phyloP scores from a whole-genome alignment of 2,797 vertebrate species.

The Megalops cyprinoides region DNA sequence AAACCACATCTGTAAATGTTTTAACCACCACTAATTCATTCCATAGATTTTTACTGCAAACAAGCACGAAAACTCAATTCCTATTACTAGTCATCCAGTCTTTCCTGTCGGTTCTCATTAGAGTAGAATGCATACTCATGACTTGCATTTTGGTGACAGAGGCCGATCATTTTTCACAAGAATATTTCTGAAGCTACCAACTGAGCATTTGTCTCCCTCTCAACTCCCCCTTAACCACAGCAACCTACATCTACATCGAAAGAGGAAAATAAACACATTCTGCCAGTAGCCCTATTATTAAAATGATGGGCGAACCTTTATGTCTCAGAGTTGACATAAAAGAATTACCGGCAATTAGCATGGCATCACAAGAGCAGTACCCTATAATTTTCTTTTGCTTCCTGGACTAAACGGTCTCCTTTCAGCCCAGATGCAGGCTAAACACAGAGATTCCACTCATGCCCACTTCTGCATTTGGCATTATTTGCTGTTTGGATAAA shows the following conservation, averaged over 20 bases:
- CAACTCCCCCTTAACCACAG: neutral
- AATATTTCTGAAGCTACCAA: conserved; percentile 9
- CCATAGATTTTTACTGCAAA: neutral
- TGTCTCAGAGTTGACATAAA: conserved; percentile 55
- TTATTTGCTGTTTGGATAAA: conserved; percentile 24
- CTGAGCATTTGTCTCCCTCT: neutral
- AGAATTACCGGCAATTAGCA: conserved; percentile 66
- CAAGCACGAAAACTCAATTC: neutral
- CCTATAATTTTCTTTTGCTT: conserved; percentile 69
- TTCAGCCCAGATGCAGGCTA: conserved; percentile 61
- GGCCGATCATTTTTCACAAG: neutral
- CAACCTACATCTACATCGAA: conserved; percentile 18
- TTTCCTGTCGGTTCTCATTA: neutral
- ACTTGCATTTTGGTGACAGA: neutral
- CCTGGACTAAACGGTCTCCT: conserved; percentile 63
- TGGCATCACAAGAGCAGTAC: conserved; percentile 66
- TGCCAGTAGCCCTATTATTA: conserved; percentile 39
- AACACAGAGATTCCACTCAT: conserved; percentile 42
- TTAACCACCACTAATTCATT: neutral
- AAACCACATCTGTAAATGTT: neutral
- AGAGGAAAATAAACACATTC: conserved; percentile 31
- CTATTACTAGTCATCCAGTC: neutral
- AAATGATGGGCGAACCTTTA: conserved; percentile 42
- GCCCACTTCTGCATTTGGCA: conserved; percentile 35
- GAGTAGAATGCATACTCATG: neutral